phyloP scores from a whole-genome alignment of 2,888 invertebrate species.

The Lamellibrachia satsuma region DNA sequence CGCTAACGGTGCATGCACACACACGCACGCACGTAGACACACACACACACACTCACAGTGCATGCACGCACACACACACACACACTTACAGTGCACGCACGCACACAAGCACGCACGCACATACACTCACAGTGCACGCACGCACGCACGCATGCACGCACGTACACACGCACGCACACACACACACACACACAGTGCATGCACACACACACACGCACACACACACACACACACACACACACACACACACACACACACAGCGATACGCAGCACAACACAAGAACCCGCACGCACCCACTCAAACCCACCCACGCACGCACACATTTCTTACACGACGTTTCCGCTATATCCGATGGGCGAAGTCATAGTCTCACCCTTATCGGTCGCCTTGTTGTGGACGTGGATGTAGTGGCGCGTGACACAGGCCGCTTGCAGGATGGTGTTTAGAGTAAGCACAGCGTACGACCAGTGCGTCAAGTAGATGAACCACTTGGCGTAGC shows the following conservation, averaged over 20 bases:
- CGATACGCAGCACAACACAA: too few relatives aligned
- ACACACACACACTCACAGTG: too few relatives aligned
- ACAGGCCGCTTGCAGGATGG: constrained; percentile 34
- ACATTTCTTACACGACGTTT: not conserved
- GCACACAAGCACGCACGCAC: not conserved
- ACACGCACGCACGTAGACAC: not conserved
- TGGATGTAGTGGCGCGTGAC: constrained; percentile 7
- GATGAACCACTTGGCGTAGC: constrained; percentile 32
- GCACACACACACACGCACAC: not conserved
- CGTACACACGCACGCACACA: not conserved
- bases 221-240: not conserved
- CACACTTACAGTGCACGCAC: not conserved
- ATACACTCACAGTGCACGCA: not conserved
- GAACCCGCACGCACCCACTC: not conserved
- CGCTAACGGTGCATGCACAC: not conserved
- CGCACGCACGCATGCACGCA: not conserved
- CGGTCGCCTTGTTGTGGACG: not conserved
- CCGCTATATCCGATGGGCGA: not conserved
- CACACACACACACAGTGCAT: not conserved
- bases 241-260: not conserved
- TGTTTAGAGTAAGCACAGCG: constrained; percentile 35
- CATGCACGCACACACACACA: not conserved
- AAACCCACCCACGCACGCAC: not conserved
- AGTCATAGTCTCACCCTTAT: not conserved
- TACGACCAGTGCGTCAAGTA: constrained; percentile 46